Conservation (phyloP, 1,140 invertebrate species). For the Cotesia vestalis region DNA sequence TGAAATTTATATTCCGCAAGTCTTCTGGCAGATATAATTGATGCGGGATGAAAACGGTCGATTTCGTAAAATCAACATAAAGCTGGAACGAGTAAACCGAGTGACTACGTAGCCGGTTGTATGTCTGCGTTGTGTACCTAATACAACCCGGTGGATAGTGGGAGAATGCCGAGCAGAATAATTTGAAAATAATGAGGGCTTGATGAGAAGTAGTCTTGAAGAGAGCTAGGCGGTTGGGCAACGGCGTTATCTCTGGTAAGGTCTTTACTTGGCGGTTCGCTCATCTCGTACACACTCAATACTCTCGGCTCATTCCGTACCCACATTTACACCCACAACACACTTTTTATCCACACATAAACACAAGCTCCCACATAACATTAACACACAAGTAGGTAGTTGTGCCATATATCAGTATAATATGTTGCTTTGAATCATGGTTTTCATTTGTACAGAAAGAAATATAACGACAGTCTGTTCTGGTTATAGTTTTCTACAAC, state of each 20-base stretch:
- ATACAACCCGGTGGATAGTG: background rate
- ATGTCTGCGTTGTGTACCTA: background rate
- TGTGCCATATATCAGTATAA: too few species aligned
- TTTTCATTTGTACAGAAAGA: constrained; percentile 15
- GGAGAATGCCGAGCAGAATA: constrained; percentile 9
- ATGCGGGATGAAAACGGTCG: too few species aligned
- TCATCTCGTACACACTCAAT: background rate
- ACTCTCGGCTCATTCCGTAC: background rate
- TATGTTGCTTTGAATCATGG: constrained; percentile 2
- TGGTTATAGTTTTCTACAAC: constrained; percentile 24
- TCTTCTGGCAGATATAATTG: too few species aligned
- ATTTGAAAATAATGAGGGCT: constrained; percentile 31
- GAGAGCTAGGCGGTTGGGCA: background rate
- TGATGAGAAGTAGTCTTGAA: constrained; percentile 19
- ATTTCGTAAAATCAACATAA: too few species aligned
- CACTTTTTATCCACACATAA: too few species aligned
- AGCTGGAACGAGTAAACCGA: background rate
- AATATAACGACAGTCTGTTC: constrained; percentile 22
- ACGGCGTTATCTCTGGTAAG: constrained; percentile 18
- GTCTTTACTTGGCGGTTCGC: background rate
- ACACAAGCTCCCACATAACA: too few species aligned
- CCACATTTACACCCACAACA: background rate
- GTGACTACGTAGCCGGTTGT: background rate
- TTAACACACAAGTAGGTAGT: too few species aligned
- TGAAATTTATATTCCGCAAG: too few species aligned